A percentile compares a stretch with the other conserved stretches of the same genome.
These are phyloP conservation scores for Scatophagus argus DNA, from an alignment of 2,113 vertebrate species.

Conservation along the genomic window DNA sequence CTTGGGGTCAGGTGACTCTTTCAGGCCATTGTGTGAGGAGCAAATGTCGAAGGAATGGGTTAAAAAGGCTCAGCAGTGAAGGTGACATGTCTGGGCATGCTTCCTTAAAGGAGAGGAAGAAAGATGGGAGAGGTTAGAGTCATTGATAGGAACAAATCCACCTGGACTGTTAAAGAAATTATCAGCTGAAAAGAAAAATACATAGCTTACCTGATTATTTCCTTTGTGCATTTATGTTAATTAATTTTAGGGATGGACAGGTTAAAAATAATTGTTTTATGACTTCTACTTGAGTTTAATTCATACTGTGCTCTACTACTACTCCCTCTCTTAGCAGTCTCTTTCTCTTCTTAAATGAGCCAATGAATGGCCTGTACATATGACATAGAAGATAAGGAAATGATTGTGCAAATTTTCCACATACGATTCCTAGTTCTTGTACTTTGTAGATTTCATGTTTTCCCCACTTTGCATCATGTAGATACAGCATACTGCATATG, in stretches of 20 bases:
- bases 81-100: slow-evolving; percentile 80
- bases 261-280: background rate
- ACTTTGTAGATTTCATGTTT: background rate
- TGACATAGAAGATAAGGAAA: slow-evolving; percentile 18
- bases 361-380: background rate
- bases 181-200: slow-evolving; percentile 24
- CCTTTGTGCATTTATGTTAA: slow-evolving; percentile 4
- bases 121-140: slow-evolving; percentile 67
- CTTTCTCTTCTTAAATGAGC: background rate
- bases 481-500: background rate
- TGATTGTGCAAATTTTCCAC: background rate
- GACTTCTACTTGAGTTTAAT: slow-evolving; percentile 1
- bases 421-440: background rate
- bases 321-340: too few relatives aligned
- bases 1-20: slow-evolving; percentile 77
- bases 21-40: slow-evolving; percentile 68
- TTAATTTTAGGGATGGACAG: background rate
- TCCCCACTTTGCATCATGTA: background rate
- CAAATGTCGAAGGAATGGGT: slow-evolving; percentile 73
- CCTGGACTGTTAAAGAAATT: slow-evolving; percentile 49
- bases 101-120: slow-evolving; percentile 65
- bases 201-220: slow-evolving; percentile 38
- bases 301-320: background rate
- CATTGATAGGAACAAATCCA: slow-evolving; percentile 55
- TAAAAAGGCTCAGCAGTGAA: slow-evolving; percentile 73